Evolutionary conservation across 2,113 vertebrate species (phyloP), one percentile per base, ranked within the genome.

Genomic region (Cavia porcellus): DNA sequence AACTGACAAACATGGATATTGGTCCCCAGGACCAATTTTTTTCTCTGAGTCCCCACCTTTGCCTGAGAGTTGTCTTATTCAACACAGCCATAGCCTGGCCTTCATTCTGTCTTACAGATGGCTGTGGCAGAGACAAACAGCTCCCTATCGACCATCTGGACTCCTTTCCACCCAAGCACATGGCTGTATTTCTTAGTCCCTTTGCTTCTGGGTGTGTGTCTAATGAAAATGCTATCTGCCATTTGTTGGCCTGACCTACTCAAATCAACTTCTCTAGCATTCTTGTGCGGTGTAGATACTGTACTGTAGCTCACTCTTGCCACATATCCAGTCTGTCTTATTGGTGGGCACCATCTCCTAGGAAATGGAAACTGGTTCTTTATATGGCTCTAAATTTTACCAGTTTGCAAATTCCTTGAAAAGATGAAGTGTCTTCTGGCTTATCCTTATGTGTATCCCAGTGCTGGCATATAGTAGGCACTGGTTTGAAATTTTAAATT

Each of bases 281-380:
- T 62, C 28, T 13, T 19, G 5, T 13, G 13, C 24, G 42, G 2
- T 7, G 11, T 25, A 25, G 20, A 19, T 42, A 25, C 28, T 47
- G 25, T 15, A 42, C 10, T 52, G 3, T 38, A 9, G 45, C 24
- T n/a, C n/a, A 66, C 4, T 64, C 9, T 64, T 74, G 12, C 57
- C 19, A 13, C 20, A 19, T 24, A 50, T 1, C 79, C n/a, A 75
- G 62, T 13, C 4, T 24, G 24, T 25, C n/a, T 57, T 38, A 9
- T 30, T 20, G 7, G 66, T 32, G 1, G 30, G 7, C 3, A 11
- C 38, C 24, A 22, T 0, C 19, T 45, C 66, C 20, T 0, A 7
- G 45, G n/a, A 10, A 42, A n/a, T 10, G 4, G 32, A 35, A 35
- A 17, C 20, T 20, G n/a, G 38, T 68, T 20, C 19, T 91, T 19